These are phyloP conservation scores for Uria lomvia DNA, from an alignment of 2,113 vertebrate genomes.

Conservation along the genomic window DNA sequence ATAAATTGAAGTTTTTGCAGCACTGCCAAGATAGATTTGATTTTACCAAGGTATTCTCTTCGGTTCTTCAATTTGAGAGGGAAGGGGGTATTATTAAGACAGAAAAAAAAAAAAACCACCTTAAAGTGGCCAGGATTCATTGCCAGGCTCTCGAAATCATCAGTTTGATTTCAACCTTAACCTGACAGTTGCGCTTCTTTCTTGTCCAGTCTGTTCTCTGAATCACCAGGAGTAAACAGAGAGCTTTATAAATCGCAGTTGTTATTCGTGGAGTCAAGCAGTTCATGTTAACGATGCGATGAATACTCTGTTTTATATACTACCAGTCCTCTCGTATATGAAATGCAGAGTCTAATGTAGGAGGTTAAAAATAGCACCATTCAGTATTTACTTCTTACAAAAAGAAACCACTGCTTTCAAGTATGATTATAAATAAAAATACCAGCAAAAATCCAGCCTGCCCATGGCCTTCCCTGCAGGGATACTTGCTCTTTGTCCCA, in stretches of 20 bases:
- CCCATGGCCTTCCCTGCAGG: slow-evolving; percentile 1
- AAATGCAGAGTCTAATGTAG: background rate
- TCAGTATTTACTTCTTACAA: slow-evolving; percentile 34
- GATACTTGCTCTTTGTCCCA: background rate
- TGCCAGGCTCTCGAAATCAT: background rate
- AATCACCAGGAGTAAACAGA: background rate
- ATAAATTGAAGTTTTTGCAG: background rate
- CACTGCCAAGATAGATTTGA: background rate
- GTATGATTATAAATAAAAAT: slow-evolving; percentile 23
- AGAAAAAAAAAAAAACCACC: background rate
- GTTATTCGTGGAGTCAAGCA: background rate
- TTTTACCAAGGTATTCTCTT: background rate
- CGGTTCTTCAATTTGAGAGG: background rate
- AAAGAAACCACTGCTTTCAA: slow-evolving; percentile 39
- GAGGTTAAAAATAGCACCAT: slow-evolving; percentile 48
- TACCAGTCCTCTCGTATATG: background rate
- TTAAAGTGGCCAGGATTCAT: background rate
- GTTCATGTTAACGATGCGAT: background rate
- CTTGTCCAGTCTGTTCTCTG: background rate
- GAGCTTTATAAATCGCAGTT: background rate
- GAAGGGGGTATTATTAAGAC: background rate
- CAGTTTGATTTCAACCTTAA: background rate
- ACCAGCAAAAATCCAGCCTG: background rate
- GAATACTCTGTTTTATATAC: background rate
- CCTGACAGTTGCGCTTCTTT: background rate